phyloP scores from a whole-genome alignment of 2,888 invertebrate genomes.

The Acholoe squamosa region DNA sequence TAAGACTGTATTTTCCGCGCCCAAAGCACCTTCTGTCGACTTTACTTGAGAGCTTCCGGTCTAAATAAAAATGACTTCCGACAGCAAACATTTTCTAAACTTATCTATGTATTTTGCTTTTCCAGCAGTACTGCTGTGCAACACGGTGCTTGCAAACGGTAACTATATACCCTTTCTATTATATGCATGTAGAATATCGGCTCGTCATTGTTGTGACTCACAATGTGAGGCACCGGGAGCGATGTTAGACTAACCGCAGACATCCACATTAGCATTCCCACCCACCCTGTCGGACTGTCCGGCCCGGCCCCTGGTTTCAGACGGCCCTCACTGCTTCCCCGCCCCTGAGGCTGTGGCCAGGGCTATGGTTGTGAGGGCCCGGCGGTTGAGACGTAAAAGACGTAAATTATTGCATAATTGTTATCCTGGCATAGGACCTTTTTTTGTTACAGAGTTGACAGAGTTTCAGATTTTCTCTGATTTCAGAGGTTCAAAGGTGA shows the following conservation, averaged over 20 bases:
- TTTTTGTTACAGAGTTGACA: too few species aligned
- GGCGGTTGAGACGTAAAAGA: too few species aligned
- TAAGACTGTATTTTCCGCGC: slow-evolving; percentile 69
- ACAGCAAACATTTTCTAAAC: slow-evolving; percentile 66
- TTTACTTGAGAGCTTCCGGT: slow-evolving; percentile 70
- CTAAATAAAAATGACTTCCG: slow-evolving; percentile 73
- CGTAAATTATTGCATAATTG: too few species aligned
- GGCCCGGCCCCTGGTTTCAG: too few species aligned
- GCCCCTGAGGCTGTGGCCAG: too few species aligned
- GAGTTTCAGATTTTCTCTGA: too few species aligned
- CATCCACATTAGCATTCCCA: background rate
- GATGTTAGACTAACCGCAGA: background rate
- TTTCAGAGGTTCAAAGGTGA: too few species aligned
- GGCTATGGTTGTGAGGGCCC: too few species aligned
- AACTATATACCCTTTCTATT: slow-evolving; percentile 68
- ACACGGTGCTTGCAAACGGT: slow-evolving; percentile 77
- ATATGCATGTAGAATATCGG: background rate
- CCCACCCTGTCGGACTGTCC: too few species aligned
- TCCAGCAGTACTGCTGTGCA: slow-evolving; percentile 77
- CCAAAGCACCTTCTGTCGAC: slow-evolving; percentile 52
- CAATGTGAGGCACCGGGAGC: too few species aligned
- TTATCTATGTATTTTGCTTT: slow-evolving; percentile 69
- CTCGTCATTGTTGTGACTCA: background rate
- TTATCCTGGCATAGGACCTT: too few species aligned
- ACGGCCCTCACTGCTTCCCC: too few species aligned